These are phyloP conservation scores for Nomada fucata DNA, from an alignment of 2,888 invertebrate genomes.

Conservation along the genomic window DNA sequence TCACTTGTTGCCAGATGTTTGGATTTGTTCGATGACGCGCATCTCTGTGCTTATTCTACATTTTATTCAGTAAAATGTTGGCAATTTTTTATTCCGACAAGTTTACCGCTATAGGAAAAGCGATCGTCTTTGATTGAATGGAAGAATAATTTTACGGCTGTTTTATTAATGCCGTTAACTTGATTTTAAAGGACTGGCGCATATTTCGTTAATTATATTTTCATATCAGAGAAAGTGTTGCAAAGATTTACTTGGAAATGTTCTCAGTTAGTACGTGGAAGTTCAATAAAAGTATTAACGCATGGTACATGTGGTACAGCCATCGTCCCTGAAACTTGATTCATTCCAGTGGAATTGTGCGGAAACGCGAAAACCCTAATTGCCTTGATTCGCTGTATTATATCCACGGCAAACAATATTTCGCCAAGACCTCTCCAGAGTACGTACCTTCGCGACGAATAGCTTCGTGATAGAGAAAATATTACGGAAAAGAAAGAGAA, in stretches of 20 bases:
- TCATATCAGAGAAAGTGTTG: not conserved
- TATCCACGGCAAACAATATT: conserved; percentile 6
- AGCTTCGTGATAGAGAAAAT: not conserved
- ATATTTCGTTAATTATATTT: not conserved
- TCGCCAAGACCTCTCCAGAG: conserved; percentile 7
- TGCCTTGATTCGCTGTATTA: conserved; percentile 25
- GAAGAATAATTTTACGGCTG: no score
- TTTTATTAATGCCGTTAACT: no score
- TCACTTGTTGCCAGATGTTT: no score
- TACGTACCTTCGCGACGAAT: not conserved
- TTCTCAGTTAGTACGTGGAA: no score
- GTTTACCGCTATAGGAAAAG: no score
- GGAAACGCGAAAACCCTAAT: conserved; percentile 28
- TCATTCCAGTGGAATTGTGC: conserved; percentile 26
- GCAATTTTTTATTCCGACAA: no score
- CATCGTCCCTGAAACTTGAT: conserved; percentile 30
- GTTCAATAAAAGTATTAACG: conserved; percentile 6
- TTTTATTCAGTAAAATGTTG: no score
- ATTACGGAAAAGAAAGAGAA: not conserved
- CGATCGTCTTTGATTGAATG: no score
- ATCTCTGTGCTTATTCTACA: no score
- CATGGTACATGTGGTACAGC: not conserved
- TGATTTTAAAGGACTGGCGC: no score
- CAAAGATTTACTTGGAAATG: not conserved
- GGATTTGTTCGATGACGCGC: no score